These are phyloP conservation scores for Odontocolon sp. DNA, from an alignment of 2,888 invertebrate genomes.

Conservation along the genomic window DNA sequence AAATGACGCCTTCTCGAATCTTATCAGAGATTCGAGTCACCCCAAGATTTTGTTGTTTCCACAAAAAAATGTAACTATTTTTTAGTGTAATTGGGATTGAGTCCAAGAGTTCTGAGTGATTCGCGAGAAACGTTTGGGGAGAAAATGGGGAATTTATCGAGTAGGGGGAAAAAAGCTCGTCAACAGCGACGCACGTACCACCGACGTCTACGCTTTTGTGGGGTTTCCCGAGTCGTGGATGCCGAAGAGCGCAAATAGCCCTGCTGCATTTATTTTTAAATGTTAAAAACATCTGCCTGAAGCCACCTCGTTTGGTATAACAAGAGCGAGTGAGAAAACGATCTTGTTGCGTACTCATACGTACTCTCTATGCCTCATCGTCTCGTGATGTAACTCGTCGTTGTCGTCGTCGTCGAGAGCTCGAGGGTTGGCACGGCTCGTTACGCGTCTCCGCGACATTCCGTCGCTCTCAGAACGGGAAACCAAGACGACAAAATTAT, in stretches of 20 bases:
- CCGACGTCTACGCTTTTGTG: constrained; percentile 60
- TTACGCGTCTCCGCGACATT: constrained; percentile 44
- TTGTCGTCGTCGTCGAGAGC: constrained; percentile 26
- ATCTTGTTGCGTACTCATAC: constrained; percentile 8
- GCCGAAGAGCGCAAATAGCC: constrained; percentile 72
- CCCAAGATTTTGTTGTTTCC: too few relatives aligned
- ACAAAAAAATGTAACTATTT: constrained; percentile 46
- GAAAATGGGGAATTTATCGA: neutral
- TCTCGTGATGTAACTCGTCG: constrained; percentile 69
- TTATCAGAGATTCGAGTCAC: neutral
- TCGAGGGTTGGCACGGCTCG: constrained; percentile 43
- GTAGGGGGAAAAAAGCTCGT: neutral
- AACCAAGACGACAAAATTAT: constrained; percentile 31
- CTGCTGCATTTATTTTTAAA: constrained; percentile 72
- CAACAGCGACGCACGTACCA: constrained; percentile 28
- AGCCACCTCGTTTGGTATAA: constrained; percentile 19
- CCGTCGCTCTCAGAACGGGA: constrained; percentile 40
- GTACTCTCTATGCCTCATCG: constrained; percentile 52
- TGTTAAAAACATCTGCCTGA: constrained; percentile 72
- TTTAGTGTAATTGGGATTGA: too few relatives aligned
- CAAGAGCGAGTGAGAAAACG: constrained; percentile 27
- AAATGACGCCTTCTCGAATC: too few relatives aligned
- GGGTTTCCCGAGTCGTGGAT: constrained; percentile 70
- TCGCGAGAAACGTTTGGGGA: constrained; percentile 61
- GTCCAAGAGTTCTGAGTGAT: neutral